Evolutionary conservation across 2,888 invertebrate genomes (phyloP).

Genomic region (Drosophila atroscutellata): DNA sequence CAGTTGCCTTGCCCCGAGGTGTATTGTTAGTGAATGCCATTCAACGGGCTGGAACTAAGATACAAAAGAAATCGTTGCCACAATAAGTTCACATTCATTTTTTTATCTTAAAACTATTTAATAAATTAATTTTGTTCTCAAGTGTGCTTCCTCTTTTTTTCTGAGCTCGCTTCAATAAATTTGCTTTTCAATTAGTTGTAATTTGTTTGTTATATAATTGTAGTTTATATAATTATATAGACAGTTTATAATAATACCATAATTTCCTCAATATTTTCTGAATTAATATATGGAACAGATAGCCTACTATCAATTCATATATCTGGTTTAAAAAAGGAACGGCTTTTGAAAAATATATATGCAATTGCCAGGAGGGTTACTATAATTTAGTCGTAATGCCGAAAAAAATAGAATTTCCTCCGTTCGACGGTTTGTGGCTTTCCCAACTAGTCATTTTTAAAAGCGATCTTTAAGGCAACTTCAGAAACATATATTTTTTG

Average conservation of each 20-base stretch:
- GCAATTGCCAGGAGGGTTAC: background rate
- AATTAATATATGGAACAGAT: background rate
- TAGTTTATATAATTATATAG: background rate
- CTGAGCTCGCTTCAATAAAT: background rate
- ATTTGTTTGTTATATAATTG: background rate
- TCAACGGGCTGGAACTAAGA: conserved; percentile 46
- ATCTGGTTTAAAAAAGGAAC: background rate
- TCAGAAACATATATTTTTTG: background rate
- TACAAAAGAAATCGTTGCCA: conserved; percentile 52
- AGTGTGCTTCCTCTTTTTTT: conserved; percentile 4
- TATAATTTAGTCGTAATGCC: background rate
- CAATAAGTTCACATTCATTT: conserved; percentile 44
- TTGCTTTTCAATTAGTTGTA: conserved; percentile 4
- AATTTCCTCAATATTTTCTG: too few species aligned
- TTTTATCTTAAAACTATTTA: conserved; percentile 26
- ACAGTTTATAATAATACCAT: too few species aligned
- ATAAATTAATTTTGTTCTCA: conserved; percentile 41
- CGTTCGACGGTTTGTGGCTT: background rate
- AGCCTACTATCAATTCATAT: background rate
- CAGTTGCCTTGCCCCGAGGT: conserved; percentile 37
- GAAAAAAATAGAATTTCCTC: background rate
- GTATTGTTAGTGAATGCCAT: conserved; percentile 48
- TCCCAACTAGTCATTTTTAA: background rate
- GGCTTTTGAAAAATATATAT: background rate
- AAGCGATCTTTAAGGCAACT: background rate